Evolutionary conservation across 2,888 invertebrate species (phyloP).

Genomic region (Incurvaria masculella): DNA sequence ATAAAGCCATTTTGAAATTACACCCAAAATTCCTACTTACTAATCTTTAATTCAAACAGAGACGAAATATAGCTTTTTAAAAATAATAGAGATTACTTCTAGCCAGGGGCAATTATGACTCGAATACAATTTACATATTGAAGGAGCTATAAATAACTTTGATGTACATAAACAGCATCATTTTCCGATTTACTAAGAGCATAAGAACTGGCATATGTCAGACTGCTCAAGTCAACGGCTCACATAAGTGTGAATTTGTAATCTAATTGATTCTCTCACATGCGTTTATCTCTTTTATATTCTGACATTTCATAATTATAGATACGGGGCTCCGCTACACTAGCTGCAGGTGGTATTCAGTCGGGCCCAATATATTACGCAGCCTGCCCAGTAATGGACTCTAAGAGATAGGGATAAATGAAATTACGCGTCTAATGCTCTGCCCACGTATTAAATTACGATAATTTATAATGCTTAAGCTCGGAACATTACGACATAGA

Average conservation of each 20-base stretch:
- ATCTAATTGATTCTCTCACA: not conserved
- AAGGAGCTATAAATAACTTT: no score
- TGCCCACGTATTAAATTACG: constrained; percentile 31
- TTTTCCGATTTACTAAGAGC: no score
- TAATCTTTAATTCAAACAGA: no score
- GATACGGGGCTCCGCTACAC: not conserved
- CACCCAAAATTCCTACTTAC: no score
- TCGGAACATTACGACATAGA: not conserved
- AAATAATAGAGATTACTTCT: no score
- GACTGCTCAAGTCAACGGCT: no score
- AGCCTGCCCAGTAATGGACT: not conserved
- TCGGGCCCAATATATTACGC: not conserved
- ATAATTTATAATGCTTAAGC: constrained; percentile 16
- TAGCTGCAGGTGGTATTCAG: not conserved
- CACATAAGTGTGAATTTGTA: not conserved
- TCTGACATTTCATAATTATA: not conserved
- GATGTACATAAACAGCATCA: no score
- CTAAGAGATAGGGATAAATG: not conserved
- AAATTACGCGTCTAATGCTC: constrained; percentile 36
- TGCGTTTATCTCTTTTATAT: not conserved
- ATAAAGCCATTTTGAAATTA: no score
- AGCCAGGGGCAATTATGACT: no score
- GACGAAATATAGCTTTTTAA: no score
- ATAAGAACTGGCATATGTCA: no score
- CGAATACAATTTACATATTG: no score